A percentile compares a stretch with the other conserved stretches of the same genome.
These are phyloP conservation scores for Drosophila macrospina DNA, from an alignment of 2,888 invertebrate species.

Conservation along the genomic window DNA sequence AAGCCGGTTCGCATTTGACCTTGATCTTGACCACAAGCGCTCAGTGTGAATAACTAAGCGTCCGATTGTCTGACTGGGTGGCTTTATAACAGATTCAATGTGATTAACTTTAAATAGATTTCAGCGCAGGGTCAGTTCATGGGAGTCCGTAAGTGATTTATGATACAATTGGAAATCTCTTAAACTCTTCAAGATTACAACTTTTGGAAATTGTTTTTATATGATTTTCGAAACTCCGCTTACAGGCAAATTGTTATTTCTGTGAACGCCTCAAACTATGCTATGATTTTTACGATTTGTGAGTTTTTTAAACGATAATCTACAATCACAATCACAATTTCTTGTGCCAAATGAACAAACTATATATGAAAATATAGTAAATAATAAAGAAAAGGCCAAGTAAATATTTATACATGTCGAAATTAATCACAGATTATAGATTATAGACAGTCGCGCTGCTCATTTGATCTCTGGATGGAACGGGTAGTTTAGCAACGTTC, in stretches of 20 bases:
- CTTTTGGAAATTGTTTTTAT: background rate
- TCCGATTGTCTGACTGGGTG: slow-evolving; percentile 12
- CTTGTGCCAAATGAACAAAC: too few relatives aligned
- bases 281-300: slow-evolving; percentile 17
- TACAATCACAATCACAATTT: too few relatives aligned
- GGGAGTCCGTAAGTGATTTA: slow-evolving; percentile 30
- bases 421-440: slow-evolving; percentile 6
- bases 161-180: slow-evolving; percentile 15
- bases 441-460: background rate
- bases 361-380: background rate
- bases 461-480: slow-evolving; percentile 28
- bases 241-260: slow-evolving; percentile 3
- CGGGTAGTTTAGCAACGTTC: slow-evolving; percentile 39
- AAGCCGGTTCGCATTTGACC: slow-evolving; percentile 68
- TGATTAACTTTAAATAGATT: slow-evolving; percentile 29
- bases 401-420: slow-evolving; percentile 13
- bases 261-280: slow-evolving; percentile 49
- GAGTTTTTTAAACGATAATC: too few relatives aligned
- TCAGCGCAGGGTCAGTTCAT: slow-evolving; percentile 48
- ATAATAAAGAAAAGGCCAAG: background rate
- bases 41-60: background rate
- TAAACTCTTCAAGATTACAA: slow-evolving; percentile 15
- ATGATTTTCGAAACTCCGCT: background rate
- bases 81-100: slow-evolving; percentile 8
- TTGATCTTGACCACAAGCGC: slow-evolving; percentile 81